Evolutionary conservation across 2,888 invertebrate genomes (phyloP).

Genomic region (Rhodophaea formosa): DNA sequence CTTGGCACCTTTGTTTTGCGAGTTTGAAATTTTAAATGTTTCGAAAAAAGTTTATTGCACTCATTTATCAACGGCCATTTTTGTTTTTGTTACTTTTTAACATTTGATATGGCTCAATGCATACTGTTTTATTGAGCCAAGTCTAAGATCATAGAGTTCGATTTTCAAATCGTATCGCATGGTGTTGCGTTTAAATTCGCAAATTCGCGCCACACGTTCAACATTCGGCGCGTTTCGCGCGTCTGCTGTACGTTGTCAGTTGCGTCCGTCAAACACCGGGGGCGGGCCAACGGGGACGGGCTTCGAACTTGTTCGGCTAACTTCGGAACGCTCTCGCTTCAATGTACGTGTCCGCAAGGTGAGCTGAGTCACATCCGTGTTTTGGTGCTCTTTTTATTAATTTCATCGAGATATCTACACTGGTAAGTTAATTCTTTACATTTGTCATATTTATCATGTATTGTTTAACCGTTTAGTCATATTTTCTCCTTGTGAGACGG

Average conservation of each 20-base stretch:
- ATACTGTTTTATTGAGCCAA: conserved; percentile 39
- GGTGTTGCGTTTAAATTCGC: conserved; percentile 36
- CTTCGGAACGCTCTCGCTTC: conserved; percentile 56
- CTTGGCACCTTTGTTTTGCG: conserved; percentile 27
- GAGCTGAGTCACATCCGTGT: conserved; percentile 66
- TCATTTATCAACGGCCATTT: conserved; percentile 9
- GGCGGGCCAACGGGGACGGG: conserved; percentile 56
- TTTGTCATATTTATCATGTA: conserved; percentile 22
- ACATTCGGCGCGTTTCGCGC: conserved; percentile 60
- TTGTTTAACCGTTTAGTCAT: conserved; percentile 20
- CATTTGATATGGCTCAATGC: conserved; percentile 23
- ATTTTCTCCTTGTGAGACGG: neutral
- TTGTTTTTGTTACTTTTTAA: conserved; percentile 19
- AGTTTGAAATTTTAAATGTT: conserved; percentile 10
- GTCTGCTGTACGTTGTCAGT: conserved; percentile 53
- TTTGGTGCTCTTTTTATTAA: conserved; percentile 37
- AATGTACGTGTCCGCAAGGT: conserved; percentile 42
- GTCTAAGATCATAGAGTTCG: conserved; percentile 43
- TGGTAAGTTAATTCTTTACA: conserved; percentile 51
- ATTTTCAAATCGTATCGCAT: conserved; percentile 42
- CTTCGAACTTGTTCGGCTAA: conserved; percentile 53
- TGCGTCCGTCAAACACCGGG: conserved; percentile 52
- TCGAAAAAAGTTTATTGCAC: conserved; percentile 10
- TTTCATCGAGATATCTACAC: conserved; percentile 25
- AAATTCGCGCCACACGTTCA: conserved; percentile 61